Conservation (phyloP, 2,888 invertebrate species). For the Caenorhabditis uteleia region DNA sequence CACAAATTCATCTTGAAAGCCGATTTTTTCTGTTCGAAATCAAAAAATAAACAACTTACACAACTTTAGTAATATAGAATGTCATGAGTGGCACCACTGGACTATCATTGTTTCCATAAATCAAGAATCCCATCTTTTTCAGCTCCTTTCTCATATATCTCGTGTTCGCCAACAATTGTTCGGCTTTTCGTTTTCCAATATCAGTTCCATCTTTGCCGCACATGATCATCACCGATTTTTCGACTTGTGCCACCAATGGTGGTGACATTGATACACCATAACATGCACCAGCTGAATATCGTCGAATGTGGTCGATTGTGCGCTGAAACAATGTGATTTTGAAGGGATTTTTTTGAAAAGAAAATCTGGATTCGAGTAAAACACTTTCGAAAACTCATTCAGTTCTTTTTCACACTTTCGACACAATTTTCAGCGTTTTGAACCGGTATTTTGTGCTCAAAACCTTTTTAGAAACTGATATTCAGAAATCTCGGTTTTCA, state of each 20-base stretch:
- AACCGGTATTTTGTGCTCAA: too few relatives aligned
- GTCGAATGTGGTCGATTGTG: constrained; percentile 81
- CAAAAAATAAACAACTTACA: constrained; percentile 34
- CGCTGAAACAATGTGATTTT: constrained; percentile 75
- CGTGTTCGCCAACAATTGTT: constrained; percentile 51
- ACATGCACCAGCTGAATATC: constrained; percentile 82
- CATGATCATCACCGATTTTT: constrained; percentile 77
- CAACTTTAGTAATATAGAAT: constrained; percentile 59
- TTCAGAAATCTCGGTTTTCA: too few relatives aligned
- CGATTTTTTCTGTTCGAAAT: neutral
- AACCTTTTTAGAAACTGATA: too few relatives aligned
- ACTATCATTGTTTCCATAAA: constrained; percentile 89
- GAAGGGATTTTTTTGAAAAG: neutral
- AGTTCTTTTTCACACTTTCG: too few relatives aligned
- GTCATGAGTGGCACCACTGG: constrained; percentile 84
- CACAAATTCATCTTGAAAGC: too few relatives aligned
- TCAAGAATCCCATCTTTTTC: constrained; percentile 81
- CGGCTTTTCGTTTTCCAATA: constrained; percentile 51
- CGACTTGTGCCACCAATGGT: constrained; percentile 86
- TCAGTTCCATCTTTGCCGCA: constrained; percentile 57
- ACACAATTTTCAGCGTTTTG: too few relatives aligned
- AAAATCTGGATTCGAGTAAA: too few relatives aligned
- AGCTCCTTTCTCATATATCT: constrained; percentile 46
- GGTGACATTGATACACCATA: constrained; percentile 78
- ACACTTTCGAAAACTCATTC: too few relatives aligned